Conservation (phyloP, 2,113 vertebrate species). For the Erinaceus europaeus region DNA sequence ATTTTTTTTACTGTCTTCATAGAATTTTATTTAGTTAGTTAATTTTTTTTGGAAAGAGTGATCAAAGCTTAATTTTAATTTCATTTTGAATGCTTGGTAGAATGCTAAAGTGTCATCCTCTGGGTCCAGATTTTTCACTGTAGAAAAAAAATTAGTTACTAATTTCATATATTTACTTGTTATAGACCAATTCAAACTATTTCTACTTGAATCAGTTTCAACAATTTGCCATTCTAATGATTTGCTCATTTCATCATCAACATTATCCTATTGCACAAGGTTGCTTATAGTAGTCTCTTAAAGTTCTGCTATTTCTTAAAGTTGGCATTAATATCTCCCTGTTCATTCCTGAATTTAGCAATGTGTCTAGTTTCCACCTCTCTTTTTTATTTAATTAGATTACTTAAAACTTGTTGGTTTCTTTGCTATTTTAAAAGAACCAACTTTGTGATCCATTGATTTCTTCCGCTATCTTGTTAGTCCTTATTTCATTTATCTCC, state of each 20-base stretch:
- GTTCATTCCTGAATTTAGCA: background rate
- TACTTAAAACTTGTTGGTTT: background rate
- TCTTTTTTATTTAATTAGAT: background rate
- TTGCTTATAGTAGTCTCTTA: background rate
- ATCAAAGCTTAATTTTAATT: background rate
- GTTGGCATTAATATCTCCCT: background rate
- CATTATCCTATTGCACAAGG: background rate
- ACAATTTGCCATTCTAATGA: background rate
- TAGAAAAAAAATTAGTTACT: background rate
- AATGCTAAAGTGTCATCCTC: background rate
- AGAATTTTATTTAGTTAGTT: background rate
- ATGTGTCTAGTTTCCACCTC: background rate
- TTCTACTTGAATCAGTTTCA: background rate
- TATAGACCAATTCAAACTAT: background rate
- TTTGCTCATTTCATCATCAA: background rate
- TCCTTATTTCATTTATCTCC: background rate
- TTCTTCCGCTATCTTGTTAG: background rate
- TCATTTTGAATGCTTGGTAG: background rate
- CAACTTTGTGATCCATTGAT: background rate
- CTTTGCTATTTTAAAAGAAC: background rate
- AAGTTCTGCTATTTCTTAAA: background rate
- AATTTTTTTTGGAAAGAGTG: background rate
- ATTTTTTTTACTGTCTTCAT: background rate
- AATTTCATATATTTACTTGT: background rate
- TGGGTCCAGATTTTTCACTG: background rate